Conservation (phyloP, 2,113 vertebrate species). For the Chloropsis hardwickii region DNA sequence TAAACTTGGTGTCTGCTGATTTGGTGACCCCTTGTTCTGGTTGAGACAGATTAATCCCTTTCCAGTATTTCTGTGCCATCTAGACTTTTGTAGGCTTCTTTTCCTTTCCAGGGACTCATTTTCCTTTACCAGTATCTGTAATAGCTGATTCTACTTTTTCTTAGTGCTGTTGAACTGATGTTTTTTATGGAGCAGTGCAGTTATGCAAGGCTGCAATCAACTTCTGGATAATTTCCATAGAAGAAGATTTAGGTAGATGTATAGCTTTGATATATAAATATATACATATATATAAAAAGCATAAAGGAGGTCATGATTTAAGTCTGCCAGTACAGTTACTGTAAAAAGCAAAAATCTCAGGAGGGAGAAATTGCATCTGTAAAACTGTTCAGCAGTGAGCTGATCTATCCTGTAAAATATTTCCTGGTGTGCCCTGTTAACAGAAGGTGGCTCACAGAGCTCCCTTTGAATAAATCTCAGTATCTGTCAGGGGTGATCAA, state of each 20-base stretch:
- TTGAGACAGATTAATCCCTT: background rate
- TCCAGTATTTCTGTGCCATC: background rate
- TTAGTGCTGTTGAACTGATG: background rate
- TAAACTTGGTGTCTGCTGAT: background rate
- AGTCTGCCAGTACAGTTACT: background rate
- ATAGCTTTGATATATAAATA: background rate
- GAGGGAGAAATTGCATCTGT: background rate
- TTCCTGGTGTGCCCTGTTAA: background rate
- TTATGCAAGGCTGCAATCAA: background rate
- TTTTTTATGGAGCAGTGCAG: background rate
- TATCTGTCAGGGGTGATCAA: background rate
- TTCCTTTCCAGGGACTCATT: background rate
- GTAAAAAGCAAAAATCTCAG: background rate
- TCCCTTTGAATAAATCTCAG: background rate
- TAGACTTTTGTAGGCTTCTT: background rate
- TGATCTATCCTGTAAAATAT: background rate
- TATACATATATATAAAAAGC: background rate
- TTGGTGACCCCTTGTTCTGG: background rate
- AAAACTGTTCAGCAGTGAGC: background rate
- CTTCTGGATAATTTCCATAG: background rate
- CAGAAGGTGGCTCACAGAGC: background rate
- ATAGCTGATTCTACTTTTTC: background rate
- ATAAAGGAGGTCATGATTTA: background rate
- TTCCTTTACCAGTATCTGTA: background rate
- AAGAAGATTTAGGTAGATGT: background rate